Conservation (phyloP, 2,113 vertebrate genomes). For the Psephotus haematonotus region DNA sequence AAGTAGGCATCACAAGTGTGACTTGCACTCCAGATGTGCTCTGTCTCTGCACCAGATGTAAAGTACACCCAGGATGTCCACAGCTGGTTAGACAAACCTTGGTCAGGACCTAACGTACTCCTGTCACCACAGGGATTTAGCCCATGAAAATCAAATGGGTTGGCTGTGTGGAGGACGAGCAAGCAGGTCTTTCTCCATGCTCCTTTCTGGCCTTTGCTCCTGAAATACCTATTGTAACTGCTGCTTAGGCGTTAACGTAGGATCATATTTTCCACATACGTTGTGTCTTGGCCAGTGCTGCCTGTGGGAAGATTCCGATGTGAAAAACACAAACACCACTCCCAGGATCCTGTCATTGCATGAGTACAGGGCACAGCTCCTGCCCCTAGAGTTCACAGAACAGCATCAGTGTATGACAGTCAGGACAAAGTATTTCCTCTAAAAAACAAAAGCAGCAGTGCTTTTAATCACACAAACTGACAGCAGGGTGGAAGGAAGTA, state of each 20-base stretch:
- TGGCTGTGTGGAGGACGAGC: neutral
- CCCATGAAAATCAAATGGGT: neutral
- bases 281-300: neutral
- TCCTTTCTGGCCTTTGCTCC: neutral
- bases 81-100: neutral
- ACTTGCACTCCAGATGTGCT: neutral
- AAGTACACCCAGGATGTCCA: neutral
- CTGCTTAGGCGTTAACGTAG: neutral
- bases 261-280: neutral
- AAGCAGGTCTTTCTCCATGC: neutral
- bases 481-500: neutral
- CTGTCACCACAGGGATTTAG: neutral
- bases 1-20: neutral
- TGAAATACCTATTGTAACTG: neutral
- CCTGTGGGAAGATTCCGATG: neutral
- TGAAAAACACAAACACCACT: neutral
- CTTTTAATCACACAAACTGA: neutral
- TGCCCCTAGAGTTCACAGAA: neutral
- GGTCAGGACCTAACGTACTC: neutral
- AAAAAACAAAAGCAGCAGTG: neutral
- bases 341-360: neutral
- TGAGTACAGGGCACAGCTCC: neutral
- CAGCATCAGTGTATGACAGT: rapidly evolving
- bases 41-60: neutral
- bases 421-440: neutral